Conservation (phyloP, 2,888 invertebrate genomes). For the Drosophila neotestacea region DNA sequence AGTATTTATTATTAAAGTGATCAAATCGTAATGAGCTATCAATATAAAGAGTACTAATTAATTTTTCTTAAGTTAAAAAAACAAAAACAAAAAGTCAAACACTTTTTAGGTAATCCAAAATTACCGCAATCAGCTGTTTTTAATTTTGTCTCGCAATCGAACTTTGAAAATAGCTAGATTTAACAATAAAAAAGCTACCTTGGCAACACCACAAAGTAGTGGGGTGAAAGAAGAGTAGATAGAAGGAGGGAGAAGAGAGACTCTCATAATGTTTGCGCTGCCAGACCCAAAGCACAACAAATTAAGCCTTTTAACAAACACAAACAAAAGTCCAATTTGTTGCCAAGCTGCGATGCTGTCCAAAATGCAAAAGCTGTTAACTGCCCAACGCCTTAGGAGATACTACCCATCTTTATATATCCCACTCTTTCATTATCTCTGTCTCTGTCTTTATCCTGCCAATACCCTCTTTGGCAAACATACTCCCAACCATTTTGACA, state of each 20-base stretch:
- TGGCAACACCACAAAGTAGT: no score
- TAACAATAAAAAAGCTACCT: no score
- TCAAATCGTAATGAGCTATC: no score
- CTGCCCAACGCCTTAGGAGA: constrained; percentile 52
- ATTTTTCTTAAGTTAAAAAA: no score
- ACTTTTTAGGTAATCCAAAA: no score
- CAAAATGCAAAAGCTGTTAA: constrained; percentile 75
- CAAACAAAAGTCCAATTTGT: constrained; percentile 80
- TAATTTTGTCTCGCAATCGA: no score
- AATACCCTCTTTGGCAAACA: constrained; percentile 2
- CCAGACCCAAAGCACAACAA: constrained; percentile 73
- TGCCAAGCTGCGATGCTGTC: constrained; percentile 74
- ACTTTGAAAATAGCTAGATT: no score
- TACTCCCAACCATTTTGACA: constrained; percentile 26
- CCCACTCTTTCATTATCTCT: background rate
- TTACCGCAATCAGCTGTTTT: no score
- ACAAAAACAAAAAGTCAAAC: no score
- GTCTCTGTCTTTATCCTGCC: background rate
- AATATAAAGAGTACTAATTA: no score
- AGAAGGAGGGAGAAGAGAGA: background rate
- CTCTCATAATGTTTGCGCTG: constrained; percentile 68
- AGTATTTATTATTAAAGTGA: no score
- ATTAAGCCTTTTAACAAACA: constrained; percentile 81
- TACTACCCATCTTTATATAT: constrained; percentile 7
- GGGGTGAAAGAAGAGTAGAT: background rate